Base-by-base conservation (phyloP, 2,888 invertebrate genomes). In the Sericinus montela region DNA sequence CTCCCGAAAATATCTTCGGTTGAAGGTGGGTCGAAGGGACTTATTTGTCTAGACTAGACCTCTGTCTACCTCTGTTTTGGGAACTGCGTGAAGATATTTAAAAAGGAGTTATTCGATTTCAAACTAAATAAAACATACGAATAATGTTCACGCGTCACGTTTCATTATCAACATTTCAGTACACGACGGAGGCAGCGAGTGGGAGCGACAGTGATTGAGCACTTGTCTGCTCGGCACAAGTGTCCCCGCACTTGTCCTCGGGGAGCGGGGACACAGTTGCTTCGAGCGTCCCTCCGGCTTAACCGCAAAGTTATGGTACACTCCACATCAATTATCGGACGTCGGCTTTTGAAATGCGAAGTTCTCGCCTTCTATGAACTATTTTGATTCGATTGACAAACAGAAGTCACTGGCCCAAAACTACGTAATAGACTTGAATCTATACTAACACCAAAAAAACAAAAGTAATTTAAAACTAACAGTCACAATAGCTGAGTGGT, bases 181-280 rank as follows among this genome's bases (percentile, higher is more conserved):
- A 11, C 15, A 1, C 8, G 30, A 11, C 6, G n/a, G 30, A 13
- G 13, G n/a, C 36, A 3, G 44, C 13, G 37, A 19, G 11, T 45
- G 36, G 29, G 29, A 13, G 16, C 37, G 45, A 37, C 45, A 37
- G 19, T 45, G 45, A 45, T 45, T 37, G 45, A 45, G 19, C 45
- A 19, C 30, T 45, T 30, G 37, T 45, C 36, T 5, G n/a, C 30
- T 30, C 35, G 39, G 39, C 23, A 39, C 28, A 37, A 37, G 19
- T 39, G 39, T 39, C 39, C 39, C 35, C 25, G 7, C 19, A 23
- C 29, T 30, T n/a, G 29, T 30, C 29, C 29, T n/a, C 29, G 3
- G 30, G 11, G 30, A 30, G 25, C 39, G 19, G 28, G 36, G 36
- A 16, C 34, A 9, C 5, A 19, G 32, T 30, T 30, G 30, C 30